Evolutionary conservation across 2,888 invertebrate species (phyloP).

Genomic region (Athrips mouffetella): DNA sequence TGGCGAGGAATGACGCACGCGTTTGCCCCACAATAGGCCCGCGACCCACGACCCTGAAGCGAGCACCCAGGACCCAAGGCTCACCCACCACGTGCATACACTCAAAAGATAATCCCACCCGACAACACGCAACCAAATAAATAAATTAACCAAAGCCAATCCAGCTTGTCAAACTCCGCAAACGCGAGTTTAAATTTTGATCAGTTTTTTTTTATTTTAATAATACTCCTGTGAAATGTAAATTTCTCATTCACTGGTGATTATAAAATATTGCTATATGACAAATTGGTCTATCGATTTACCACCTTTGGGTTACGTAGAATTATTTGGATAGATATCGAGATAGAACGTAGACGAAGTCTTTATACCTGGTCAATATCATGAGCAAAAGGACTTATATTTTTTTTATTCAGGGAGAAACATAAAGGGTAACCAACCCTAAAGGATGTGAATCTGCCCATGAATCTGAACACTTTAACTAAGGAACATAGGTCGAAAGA

Average conservation of each 20-base stretch:
- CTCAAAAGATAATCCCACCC: constrained; percentile 58
- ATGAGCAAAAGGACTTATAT: too few relatives aligned
- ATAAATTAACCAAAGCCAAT: constrained; percentile 67
- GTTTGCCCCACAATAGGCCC: constrained; percentile 23
- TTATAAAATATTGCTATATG: too few relatives aligned
- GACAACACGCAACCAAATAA: constrained; percentile 68
- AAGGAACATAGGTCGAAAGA: too few relatives aligned
- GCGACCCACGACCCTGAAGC: constrained; percentile 29
- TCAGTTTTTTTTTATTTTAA: constrained; percentile 37
- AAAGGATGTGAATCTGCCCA: too few relatives aligned
- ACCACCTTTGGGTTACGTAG: too few relatives aligned
- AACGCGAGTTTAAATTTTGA: neutral
- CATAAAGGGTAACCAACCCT: too few relatives aligned
- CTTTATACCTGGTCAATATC: too few relatives aligned
- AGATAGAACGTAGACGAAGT: too few relatives aligned
- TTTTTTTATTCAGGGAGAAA: too few relatives aligned
- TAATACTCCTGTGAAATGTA: constrained; percentile 52
- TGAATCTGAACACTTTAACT: too few relatives aligned
- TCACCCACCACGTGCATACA: constrained; percentile 33
- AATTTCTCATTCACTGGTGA: neutral
- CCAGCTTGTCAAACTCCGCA: constrained; percentile 30
- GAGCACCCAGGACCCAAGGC: constrained; percentile 18
- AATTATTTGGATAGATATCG: too few relatives aligned
- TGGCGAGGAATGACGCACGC: constrained; percentile 24
- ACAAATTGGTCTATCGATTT: too few relatives aligned